Evolutionary conservation across 37 sponge, comb jelly and placozoan genomes (phyloP).

Genomic region (Ianthella basta): DNA sequence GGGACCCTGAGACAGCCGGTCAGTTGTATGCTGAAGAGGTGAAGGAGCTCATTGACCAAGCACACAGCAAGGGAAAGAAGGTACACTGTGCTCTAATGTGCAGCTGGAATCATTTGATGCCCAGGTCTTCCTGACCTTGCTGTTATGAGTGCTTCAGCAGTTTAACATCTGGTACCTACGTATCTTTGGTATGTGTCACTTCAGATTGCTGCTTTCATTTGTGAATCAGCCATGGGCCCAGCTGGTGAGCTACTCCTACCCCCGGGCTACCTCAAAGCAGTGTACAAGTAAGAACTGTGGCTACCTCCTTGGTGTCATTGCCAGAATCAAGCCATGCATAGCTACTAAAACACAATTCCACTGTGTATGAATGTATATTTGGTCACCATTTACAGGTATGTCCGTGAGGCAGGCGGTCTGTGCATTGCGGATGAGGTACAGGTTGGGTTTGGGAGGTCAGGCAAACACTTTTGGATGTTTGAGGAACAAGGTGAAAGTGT

Average conservation of each 20-base stretch:
- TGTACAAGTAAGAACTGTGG: conserved; percentile 68
- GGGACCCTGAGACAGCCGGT: conserved; percentile 75
- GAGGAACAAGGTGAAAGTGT: conserved; percentile 75
- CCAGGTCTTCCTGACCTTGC: too few species aligned
- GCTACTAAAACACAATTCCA: too few species aligned
- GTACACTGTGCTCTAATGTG: conserved; percentile 17
- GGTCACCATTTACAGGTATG: conserved; percentile 53
- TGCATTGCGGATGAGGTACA: conserved; percentile 95
- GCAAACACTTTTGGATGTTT: conserved; percentile 84
- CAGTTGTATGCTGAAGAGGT: conserved; percentile 79
- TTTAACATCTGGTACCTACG: too few species aligned
- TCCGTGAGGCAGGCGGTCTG: conserved; percentile 87
- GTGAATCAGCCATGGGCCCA: conserved; percentile 80
- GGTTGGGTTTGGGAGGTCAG: conserved; percentile 91
- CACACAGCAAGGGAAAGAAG: conserved; percentile 56
- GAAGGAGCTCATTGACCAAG: conserved; percentile 60
- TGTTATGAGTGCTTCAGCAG: too few species aligned
- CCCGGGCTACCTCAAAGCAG: conserved; percentile 73
- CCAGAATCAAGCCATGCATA: too few species aligned
- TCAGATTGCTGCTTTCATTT: conserved; percentile 80
- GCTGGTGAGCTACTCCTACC: conserved; percentile 86
- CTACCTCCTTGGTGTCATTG: too few species aligned
- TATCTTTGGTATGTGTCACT: too few species aligned
- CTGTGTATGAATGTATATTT: too few species aligned
- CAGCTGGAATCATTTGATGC: too few species aligned